phyloP scores from a whole-genome alignment of 2,888 invertebrate genomes.

The Hofmannophila pseudospretella region DNA sequence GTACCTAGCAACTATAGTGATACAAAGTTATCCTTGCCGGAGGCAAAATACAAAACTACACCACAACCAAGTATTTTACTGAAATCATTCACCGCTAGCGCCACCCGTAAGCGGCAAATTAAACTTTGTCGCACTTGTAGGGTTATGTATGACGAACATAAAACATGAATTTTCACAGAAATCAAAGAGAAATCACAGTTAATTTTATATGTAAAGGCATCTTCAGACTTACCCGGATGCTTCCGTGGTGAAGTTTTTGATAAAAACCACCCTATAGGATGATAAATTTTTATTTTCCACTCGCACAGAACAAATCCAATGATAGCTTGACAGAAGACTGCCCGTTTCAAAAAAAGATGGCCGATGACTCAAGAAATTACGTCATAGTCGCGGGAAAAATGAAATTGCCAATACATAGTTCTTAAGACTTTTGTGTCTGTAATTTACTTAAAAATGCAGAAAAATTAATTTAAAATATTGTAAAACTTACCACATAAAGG shows the following conservation, averaged over 20 bases:
- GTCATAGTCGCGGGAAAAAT: slow-evolving; percentile 66
- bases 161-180: slow-evolving; percentile 24
- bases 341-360: slow-evolving; percentile 58
- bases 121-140: slow-evolving; percentile 14
- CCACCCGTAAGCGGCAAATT: background rate
- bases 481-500: slow-evolving; percentile 61
- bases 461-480: background rate
- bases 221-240: slow-evolving; percentile 68
- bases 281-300: slow-evolving; percentile 48
- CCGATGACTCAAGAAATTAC: slow-evolving; percentile 46
- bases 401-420: slow-evolving; percentile 44
- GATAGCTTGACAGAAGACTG: slow-evolving; percentile 61
- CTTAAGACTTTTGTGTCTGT: no score
- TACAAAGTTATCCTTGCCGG: background rate
- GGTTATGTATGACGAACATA: slow-evolving; percentile 35
- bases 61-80: background rate
- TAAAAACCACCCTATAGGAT: slow-evolving; percentile 49
- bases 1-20: slow-evolving; percentile 25
- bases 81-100: background rate
- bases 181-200: slow-evolving; percentile 19
- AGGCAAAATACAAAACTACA: slow-evolving; percentile 5
- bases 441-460: background rate
- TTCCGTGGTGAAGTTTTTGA: slow-evolving; percentile 56
- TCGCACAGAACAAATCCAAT: slow-evolving; percentile 43
- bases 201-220: slow-evolving; percentile 19